Base-by-base conservation (phyloP, 2,888 invertebrate genomes). In the Pinctada fucata region DNA sequence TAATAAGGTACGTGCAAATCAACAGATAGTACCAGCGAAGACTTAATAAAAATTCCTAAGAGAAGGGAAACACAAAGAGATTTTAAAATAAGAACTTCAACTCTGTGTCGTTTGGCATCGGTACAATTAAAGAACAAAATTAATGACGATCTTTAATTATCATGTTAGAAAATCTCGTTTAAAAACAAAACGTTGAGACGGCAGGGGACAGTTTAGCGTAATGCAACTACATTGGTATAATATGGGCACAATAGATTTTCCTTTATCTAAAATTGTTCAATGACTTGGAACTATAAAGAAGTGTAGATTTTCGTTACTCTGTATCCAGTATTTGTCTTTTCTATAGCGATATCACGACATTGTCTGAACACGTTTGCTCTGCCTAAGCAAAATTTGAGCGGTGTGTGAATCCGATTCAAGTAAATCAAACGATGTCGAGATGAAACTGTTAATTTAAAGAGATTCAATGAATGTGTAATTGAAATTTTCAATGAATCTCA, bases 221-320 rank as follows among this genome's bases (percentile, higher is more conserved):
- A 52, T n/a, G n/a, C n/a, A n/a, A n/a, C n/a, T n/a, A n/a, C n/a
- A n/a, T n/a, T n/a, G n/a, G n/a, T n/a, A n/a, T n/a, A n/a, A n/a
- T n/a, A n/a, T n/a, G n/a, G n/a, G n/a, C 10, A 52, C 58, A 52
- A 52, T 52, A n/a, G 58, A 10, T 52, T 52, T 52, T 52, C 58
- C 45, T 68, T 68, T 68, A 68, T 68, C 68, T 68, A 10, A 68
- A 16, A n/a, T 68, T 68, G 45, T 47, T 68, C 68, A 45, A 68
- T 68, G 68, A 68, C 45, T 16, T 47, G 68, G 47, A 16, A 68
- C 68, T 31, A n/a, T n/a, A 45, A 68, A 68, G 31, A 68, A 68
- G 68, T 68, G 31, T 31, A 68, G 45, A 31, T 68, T 68, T 68
- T 68, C 68, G 16, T 31, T 68, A 68, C 68, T 45, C n/a, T 65